phyloP scores from a whole-genome alignment of 2,113 vertebrate genomes.

The Circaetus cinerascens region DNA sequence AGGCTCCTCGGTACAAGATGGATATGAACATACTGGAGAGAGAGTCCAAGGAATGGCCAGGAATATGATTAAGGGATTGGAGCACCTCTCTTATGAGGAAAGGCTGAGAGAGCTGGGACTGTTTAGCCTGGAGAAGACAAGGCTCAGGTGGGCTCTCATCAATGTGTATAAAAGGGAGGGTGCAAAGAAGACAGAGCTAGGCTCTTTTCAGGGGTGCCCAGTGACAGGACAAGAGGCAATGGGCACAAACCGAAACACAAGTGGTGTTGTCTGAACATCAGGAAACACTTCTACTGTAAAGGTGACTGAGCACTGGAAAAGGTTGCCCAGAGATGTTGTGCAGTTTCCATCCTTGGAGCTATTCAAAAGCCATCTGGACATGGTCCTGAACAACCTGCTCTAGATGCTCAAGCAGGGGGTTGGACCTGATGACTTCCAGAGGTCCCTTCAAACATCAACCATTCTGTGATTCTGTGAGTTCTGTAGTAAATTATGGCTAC shows the following conservation, averaged over 20 bases:
- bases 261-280: fast-evolving
- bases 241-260: neutral
- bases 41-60: neutral
- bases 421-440: neutral
- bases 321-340: neutral
- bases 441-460: neutral
- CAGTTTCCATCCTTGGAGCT: neutral
- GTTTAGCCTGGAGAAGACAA: neutral
- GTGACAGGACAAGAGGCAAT: neutral
- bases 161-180: neutral
- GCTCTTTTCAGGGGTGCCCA: neutral
- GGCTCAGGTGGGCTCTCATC: neutral
- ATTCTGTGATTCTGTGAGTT: neutral
- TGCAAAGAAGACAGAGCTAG: neutral
- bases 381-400: neutral
- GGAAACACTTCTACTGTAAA: neutral
- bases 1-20: neutral
- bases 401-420: neutral
- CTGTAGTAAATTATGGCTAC: neutral
- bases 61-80: neutral
- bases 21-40: neutral
- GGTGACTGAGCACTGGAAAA: neutral
- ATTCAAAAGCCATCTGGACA: neutral
- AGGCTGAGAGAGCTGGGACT: neutral
- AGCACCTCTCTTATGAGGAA: neutral